Base-by-base conservation (phyloP, 2,888 invertebrate species). In the Ryuthela nishihirai region DNA sequence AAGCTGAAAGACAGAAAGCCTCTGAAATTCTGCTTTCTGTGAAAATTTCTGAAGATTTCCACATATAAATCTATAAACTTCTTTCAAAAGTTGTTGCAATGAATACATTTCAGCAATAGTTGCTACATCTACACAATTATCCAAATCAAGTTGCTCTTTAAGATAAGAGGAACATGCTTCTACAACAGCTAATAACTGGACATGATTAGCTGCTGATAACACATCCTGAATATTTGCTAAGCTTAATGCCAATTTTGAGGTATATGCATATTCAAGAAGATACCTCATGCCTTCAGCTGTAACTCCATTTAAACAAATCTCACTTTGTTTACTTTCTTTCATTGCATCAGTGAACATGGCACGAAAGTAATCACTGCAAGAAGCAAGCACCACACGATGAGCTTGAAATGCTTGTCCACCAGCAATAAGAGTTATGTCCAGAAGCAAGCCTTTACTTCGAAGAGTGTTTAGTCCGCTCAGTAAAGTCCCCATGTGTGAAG, bases 341-440 rank as follows among this genome's bases (percentile, higher is more conserved):
- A 85, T 82, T 40, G 81, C 82, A 70, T 81, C 83, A 1, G 84
- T 84, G 69, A 86, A 86, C 85, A 85, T 85, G 45, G 85, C 85
- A 65, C 83, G 78, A 73, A 86, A 86, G 68, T 85, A 86, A 68
- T 84, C 84, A 68, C 84, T 84, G 69, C 84, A 83, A 24, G 85
- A 82, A 3, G 85, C 83, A 58, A 85, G 73, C 1, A 85, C 84
- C 1, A 82, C 83, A 62, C 83, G 80, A 70, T 86, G 85, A 0
- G 84, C 85, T 77, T 81, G 47, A 36, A 84, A 83, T 10, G 79
- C 74, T 67, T 79, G 77, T 23, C 81, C 83, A 68, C 82, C 82
- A n/a, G 82, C 83, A 41, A 82, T 74, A 9, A 85, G 75, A 1
- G 82, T 82, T 12, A 85, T 81, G 73, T 85, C 85, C 63, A 84